These are phyloP conservation scores for Adelognathus sp. DNA, from an alignment of 2,888 invertebrate species.

Conservation along the genomic window DNA sequence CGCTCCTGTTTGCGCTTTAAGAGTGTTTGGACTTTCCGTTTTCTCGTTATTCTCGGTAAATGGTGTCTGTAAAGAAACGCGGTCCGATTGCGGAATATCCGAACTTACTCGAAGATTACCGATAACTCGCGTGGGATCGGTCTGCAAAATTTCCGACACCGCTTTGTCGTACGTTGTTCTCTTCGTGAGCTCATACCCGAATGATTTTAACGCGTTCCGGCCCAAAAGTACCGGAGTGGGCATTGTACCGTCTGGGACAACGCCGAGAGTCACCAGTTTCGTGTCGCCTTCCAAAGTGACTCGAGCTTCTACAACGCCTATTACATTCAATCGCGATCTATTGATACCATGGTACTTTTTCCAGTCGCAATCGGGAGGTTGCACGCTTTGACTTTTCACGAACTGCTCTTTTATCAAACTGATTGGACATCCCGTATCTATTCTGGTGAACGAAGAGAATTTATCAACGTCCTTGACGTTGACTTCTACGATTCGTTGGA, in stretches of 20 bases:
- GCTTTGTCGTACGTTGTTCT: slow-evolving; percentile 19
- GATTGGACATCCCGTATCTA: slow-evolving; percentile 46
- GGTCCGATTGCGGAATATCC: neutral
- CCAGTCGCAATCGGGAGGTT: slow-evolving; percentile 5
- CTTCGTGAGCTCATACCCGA: slow-evolving; percentile 43
- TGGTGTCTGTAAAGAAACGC: neutral
- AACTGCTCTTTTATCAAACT: slow-evolving; percentile 35
- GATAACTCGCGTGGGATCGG: neutral
- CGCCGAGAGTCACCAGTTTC: neutral
- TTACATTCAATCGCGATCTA: slow-evolving; percentile 20
- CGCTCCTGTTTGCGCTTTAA: slow-evolving; percentile 35
- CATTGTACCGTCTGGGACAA: slow-evolving; percentile 35
- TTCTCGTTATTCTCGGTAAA: slow-evolving; percentile 26
- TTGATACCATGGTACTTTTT: slow-evolving; percentile 35
- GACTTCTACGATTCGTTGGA: slow-evolving; percentile 7
- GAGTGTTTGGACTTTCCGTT: slow-evolving; percentile 23
- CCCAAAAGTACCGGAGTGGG: slow-evolving; percentile 21
- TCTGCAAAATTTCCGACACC: slow-evolving; percentile 17
- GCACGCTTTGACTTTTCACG: slow-evolving; percentile 15
- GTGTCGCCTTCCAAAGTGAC: slow-evolving; percentile 37
- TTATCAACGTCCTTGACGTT: slow-evolving; percentile 2
- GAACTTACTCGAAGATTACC: slow-evolving; percentile 25
- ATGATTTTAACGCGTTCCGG: slow-evolving; percentile 28
- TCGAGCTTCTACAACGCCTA: slow-evolving; percentile 8
- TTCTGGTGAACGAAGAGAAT: slow-evolving; percentile 30